Base-by-base conservation (phyloP, 53 echinoderm and acorn worm genomes). In the Antedon mediterranea region DNA sequence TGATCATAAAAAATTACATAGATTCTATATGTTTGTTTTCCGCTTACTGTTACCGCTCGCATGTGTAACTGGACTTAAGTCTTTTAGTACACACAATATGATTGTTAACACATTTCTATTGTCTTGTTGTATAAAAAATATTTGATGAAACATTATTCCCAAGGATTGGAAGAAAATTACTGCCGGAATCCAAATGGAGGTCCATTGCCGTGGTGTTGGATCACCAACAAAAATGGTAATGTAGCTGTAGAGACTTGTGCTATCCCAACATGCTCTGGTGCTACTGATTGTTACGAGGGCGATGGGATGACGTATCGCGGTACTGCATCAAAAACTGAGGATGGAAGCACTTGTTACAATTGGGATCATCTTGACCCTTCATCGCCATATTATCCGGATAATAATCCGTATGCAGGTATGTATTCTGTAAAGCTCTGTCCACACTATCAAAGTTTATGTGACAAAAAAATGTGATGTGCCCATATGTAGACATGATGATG, bases 101-200 rank as follows among this genome's bases (percentile, higher is more conserved):
- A n/a, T n/a, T n/a, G n/a, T n/a, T n/a, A n/a, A n/a, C n/a, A n/a
- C n/a, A n/a, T n/a, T n/a, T n/a, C n/a, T n/a, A n/a, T n/a, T n/a
- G n/a, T n/a, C n/a, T n/a, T n/a, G n/a, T n/a, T n/a, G n/a, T n/a
- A n/a, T n/a, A n/a, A n/a, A n/a, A n/a, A n/a, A n/a, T n/a, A n/a
- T n/a, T n/a, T n/a, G n/a, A n/a, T n/a, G n/a, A n/a, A n/a, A n/a
- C n/a, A n/a, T n/a, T n/a, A n/a, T n/a, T n/a, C n/a, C n/a, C n/a
- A n/a, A 37, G 37, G 37, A 4, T 75, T 88, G 75, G 75, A 74
- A 18, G 88, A 85, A 43, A 88, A 88, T 72, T 88, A 85, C 75
- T 88, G 88, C 34, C 88, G 88, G 0, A 88, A 88, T 71, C 88
- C 88, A 0, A 74, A 84, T 81, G 79, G 79, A 34, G 88, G 81